Base-by-base conservation (phyloP, 2,797 vertebrate species). In the Sternarchorhynchus goeldii region DNA sequence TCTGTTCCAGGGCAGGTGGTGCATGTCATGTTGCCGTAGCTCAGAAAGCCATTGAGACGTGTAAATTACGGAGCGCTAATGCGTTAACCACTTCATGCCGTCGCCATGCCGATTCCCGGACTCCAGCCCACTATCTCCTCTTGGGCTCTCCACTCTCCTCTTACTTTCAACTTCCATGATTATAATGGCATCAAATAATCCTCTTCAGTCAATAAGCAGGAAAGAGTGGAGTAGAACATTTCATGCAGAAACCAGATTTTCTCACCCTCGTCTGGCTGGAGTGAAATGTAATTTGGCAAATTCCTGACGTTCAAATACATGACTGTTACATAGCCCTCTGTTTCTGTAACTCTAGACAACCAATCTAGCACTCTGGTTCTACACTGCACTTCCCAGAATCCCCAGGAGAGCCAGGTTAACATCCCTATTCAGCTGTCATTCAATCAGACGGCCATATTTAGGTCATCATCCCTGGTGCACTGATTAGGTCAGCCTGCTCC, bases 41-140 rank as follows among this genome's bases (percentile, higher is more conserved):
- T 79, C 69, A 75, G 65, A 59, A 63, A 73, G 72, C 57, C 29
- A 18, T 67, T 36, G 29, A 58, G 58, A 81, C 71, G 60, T 50
- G 45, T 50, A 50, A 50, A 50, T 66, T 62, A 56, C 45, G 18
- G 16, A 39, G 55, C 66, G 66, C 74, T 75, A 62, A 79, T 75
- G 67, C 74, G 69, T 79, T 82, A 32, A 80, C 69, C 75, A 56
- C 41, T 58, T 78, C 65, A 73, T 66, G 71, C 66, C 36, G 62
- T 75, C 71, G 60, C 36, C 2, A 53, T 31, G 53, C 39, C 60
- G 21, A 59, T 70, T 68, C 74, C 64, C 8, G 20, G n/a, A 59
- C 7, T 81, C 25, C 57, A 25, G 56, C 64, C 56, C 55, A 29
- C 29, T 7, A 6, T 67, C 14, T 58, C 56, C 18, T 41, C n/a